phyloP scores from a whole-genome alignment of 92 coral and sea anemone genomes.

The Heliopora coerulea region DNA sequence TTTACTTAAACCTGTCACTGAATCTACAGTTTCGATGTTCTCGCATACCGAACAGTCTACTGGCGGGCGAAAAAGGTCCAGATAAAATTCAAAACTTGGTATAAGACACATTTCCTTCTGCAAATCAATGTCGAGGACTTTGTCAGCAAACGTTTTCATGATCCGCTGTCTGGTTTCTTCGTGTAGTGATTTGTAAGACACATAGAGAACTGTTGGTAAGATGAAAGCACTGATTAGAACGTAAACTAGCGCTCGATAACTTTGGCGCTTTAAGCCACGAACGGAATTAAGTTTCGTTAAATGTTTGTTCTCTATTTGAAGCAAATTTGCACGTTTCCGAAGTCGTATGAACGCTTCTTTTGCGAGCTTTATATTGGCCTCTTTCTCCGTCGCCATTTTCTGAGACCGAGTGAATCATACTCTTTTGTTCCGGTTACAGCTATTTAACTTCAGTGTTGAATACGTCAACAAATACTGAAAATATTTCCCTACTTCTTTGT shows the following conservation, averaged over 20 bases:
- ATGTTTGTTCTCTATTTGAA: slow-evolving; percentile 69
- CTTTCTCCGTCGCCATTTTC: slow-evolving; percentile 46
- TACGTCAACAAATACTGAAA: too few species aligned
- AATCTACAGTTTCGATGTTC: slow-evolving; percentile 67
- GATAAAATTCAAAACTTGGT: slow-evolving; percentile 68
- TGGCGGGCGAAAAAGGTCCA: slow-evolving; percentile 96
- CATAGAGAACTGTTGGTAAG: slow-evolving; percentile 61
- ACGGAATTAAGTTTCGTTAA: slow-evolving; percentile 59
- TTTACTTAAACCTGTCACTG: slow-evolving; percentile 57
- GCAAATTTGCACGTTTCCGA: slow-evolving; percentile 67
- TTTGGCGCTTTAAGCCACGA: slow-evolving; percentile 41
- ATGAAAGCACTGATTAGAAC: slow-evolving; percentile 45
- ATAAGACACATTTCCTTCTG: slow-evolving; percentile 74
- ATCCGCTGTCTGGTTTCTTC: slow-evolving; percentile 39
- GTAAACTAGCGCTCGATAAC: slow-evolving; percentile 26
- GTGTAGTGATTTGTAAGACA: slow-evolving; percentile 47
- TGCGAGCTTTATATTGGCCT: slow-evolving; percentile 46
- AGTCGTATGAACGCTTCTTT: slow-evolving; percentile 69
- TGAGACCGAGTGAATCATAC: too few species aligned
- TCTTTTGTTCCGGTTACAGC: too few species aligned
- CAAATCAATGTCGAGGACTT: slow-evolving; percentile 65
- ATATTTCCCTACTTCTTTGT: too few species aligned
- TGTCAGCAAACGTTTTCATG: slow-evolving; percentile 53
- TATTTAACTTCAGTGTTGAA: too few species aligned
- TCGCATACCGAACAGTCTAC: slow-evolving; percentile 79